Conservation (phyloP, 2,888 invertebrate species). For the Eristalis tenax region DNA sequence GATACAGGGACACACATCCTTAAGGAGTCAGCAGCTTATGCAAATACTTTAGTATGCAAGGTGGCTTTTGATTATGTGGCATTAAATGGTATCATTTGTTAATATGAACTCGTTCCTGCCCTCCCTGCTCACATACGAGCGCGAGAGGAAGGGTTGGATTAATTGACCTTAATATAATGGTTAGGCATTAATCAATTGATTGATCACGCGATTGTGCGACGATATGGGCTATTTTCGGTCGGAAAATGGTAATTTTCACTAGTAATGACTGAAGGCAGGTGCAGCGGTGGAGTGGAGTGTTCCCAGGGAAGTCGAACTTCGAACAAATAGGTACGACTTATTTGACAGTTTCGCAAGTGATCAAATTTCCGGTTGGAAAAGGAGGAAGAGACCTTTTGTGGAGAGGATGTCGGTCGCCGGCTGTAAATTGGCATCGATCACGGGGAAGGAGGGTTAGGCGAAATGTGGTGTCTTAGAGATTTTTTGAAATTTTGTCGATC, state of each 20-base stretch:
- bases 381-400: too few relatives aligned
- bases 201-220: conserved; percentile 31
- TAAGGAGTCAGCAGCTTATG: conserved; percentile 50
- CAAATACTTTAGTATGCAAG: conserved; percentile 48
- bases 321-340: not conserved
- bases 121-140: not conserved
- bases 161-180: conserved; percentile 50
- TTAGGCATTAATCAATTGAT: conserved; percentile 38
- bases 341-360: not conserved
- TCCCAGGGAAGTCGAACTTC: too few relatives aligned
- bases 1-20: conserved; percentile 43
- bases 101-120: conserved; percentile 1
- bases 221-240: not conserved
- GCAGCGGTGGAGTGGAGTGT: not conserved
- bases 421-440: too few relatives aligned
- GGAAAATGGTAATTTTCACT: not conserved
- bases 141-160: conserved; percentile 18
- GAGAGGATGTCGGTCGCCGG: too few relatives aligned
- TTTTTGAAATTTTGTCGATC: too few relatives aligned
- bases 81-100: conserved; percentile 56
- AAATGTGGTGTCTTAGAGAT: too few relatives aligned
- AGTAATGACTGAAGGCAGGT: not conserved
- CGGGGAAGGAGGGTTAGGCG: too few relatives aligned
- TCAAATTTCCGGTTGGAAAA: not conserved
- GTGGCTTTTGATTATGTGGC: conserved; percentile 57